Conservation (phyloP, 2,113 vertebrate genomes). For the Barbus barbus region DNA sequence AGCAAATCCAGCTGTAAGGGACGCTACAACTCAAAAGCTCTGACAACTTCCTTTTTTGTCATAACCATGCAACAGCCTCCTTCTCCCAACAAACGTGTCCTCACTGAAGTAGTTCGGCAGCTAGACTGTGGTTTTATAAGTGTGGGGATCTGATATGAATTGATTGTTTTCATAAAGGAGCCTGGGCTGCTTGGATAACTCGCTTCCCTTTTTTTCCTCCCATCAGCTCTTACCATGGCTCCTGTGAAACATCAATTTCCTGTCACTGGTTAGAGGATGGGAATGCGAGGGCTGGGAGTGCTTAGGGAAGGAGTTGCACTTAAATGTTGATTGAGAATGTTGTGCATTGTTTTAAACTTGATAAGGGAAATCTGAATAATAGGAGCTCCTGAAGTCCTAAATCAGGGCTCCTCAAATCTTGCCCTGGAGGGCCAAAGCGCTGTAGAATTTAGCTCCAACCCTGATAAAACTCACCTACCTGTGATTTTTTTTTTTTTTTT, state of each 20-base stretch:
- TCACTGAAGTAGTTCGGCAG: background rate
- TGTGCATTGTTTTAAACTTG: conserved; percentile 41
- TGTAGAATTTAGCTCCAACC: too few relatives aligned
- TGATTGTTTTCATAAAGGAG: conserved; percentile 45
- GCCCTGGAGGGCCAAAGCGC: too few relatives aligned
- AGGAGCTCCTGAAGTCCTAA: conserved; percentile 21
- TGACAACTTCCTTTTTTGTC: background rate
- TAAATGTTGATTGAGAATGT: conserved; percentile 56
- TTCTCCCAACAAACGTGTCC: background rate
- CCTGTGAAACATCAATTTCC: conserved; percentile 41
- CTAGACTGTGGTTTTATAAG: conserved; percentile 10
- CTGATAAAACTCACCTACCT: too few relatives aligned
- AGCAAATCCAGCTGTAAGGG: background rate
- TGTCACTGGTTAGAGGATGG: conserved; percentile 1
- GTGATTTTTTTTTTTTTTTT: too few relatives aligned
- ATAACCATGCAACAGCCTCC: background rate
- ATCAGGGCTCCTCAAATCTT: too few relatives aligned
- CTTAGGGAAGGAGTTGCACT: conserved; percentile 41
- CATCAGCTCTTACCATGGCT: conserved; percentile 29
- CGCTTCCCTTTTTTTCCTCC: background rate
- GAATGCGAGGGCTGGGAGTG: conserved; percentile 22
- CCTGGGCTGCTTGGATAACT: conserved; percentile 23
- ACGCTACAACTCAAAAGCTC: background rate
- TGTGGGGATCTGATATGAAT: conserved; percentile 46
- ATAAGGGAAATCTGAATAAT: conserved; percentile 46